Evolutionary conservation across 2,888 invertebrate species (phyloP), one percentile per base, ranked within the genome.

Genomic region (Agrenia bidenticulata): DNA sequence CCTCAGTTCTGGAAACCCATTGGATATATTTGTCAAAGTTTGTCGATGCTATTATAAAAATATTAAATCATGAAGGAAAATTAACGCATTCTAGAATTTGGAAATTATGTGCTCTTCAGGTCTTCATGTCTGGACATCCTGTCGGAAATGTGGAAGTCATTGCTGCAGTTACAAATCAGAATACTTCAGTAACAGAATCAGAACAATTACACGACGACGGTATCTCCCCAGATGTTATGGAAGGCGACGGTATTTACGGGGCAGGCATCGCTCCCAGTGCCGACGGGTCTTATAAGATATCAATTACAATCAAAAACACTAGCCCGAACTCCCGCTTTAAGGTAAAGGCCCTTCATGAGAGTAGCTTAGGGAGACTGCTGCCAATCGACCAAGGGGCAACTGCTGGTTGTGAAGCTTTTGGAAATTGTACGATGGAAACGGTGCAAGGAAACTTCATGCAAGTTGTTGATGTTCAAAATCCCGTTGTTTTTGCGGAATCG

Each of bases 221-320:
- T 21, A 63, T 45, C 2, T n/a, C 50, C 21, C 73, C 73, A 11
- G 73, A 73, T 54, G 54, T 66, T 9, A 41, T 50, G 17, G 17
- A 21, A 21, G 27, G 59, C 19, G 73, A 73, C 61, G 73, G 73
- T 53, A 45, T 72, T n/a, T 73, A 68, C 62, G 72, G 72, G 15
- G 70, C 54, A 0, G 58, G 50, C 45, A 70, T 72, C 56, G 63
- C 65, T 66, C 70, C 19, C 5, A 39, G n/a, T 69, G 57, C 21
- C 2, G 54, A 54, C 26, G 54, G 54, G n/a, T 24, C 24, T 27
- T 54, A 54, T n/a, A 54, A n/a, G 17, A 54, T 54, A 2, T n/a
- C 54, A 11, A 27, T 54, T 54, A 32, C 27, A 17, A 32, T 54
- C 27, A 15, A n/a, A 26, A 27, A 54, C 9, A 7, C 26, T n/a